Conservation (phyloP, 2,113 vertebrate genomes). For the Gorsachius goisagi region DNA sequence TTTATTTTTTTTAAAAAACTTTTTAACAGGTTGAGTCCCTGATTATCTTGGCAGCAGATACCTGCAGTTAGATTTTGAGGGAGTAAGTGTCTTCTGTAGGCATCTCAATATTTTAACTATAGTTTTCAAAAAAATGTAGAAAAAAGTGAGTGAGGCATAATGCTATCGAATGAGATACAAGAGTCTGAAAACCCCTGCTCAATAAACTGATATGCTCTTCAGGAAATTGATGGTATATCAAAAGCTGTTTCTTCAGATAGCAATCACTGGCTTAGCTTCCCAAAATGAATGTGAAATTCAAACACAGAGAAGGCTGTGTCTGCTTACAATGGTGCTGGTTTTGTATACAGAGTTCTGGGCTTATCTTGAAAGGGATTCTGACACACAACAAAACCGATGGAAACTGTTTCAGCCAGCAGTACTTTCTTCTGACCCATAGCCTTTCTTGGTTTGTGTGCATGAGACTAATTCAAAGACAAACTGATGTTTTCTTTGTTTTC, state of each 20-base stretch:
- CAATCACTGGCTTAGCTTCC: slow-evolving; percentile 1
- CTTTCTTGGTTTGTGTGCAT: neutral
- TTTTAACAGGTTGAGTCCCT: neutral
- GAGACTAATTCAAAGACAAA: neutral
- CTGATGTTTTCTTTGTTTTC: neutral
- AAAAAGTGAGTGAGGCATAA: neutral
- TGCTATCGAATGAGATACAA: slow-evolving; percentile 22
- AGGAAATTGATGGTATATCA: slow-evolving; percentile 59
- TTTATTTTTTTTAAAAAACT: neutral
- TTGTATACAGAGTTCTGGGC: neutral
- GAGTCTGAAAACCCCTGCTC: neutral
- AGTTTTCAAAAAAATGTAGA: neutral
- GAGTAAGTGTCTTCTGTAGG: neutral
- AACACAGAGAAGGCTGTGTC: neutral
- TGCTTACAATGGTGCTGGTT: neutral
- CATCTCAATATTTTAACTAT: neutral
- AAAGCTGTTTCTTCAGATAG: slow-evolving; percentile 49
- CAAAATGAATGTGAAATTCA: neutral
- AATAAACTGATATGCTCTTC: slow-evolving; percentile 52
- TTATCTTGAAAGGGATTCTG: slow-evolving; percentile 39
- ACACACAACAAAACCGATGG: neutral
- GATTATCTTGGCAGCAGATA: neutral
- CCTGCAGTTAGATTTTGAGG: neutral
- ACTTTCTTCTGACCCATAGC: neutral
- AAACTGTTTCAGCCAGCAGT: neutral